Evolutionary conservation across 2,888 invertebrate species (phyloP).

Genomic region (Charanyca ferruginea): DNA sequence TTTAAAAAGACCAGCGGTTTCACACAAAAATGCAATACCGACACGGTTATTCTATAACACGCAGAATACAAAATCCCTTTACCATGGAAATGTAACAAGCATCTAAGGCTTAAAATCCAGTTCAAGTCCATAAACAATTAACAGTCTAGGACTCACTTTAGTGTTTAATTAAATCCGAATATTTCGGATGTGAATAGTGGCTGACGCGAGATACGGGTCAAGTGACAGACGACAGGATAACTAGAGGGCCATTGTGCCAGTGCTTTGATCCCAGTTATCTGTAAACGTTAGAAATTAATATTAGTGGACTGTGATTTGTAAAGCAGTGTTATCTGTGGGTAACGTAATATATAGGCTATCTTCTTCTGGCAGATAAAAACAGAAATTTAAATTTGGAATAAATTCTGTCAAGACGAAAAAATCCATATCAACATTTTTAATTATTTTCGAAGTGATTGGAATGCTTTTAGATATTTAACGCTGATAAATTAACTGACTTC

Average conservation of each 20-base stretch:
- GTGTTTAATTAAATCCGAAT: conserved; percentile 53
- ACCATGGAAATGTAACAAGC: too few relatives aligned
- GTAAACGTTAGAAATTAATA: conserved; percentile 21
- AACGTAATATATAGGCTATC: too few relatives aligned
- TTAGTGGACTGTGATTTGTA: conserved; percentile 15
- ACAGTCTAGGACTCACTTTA: conserved; percentile 18
- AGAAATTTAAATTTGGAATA: too few relatives aligned
- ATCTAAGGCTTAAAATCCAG: conserved; percentile 7
- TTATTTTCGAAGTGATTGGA: too few relatives aligned
- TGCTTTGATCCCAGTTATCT: conserved; percentile 52
- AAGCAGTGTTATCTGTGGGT: background rate
- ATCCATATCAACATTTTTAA: too few relatives aligned
- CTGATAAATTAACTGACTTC: too few relatives aligned
- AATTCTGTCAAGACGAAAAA: too few relatives aligned
- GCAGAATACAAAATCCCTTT: too few relatives aligned
- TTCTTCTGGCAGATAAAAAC: background rate
- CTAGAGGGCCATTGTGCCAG: conserved; percentile 52
- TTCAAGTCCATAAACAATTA: conserved; percentile 31
- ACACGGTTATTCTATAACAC: too few relatives aligned
- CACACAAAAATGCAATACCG: too few relatives aligned
- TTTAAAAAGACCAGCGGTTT: too few relatives aligned
- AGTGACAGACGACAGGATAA: conserved; percentile 59
- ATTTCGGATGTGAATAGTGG: conserved; percentile 35
- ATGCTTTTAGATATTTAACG: too few relatives aligned
- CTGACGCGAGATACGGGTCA: conserved; percentile 60